These are phyloP conservation scores for Bryconaethiops microstoma DNA, from an alignment of 2,797 vertebrate genomes.

Conservation along the genomic window DNA sequence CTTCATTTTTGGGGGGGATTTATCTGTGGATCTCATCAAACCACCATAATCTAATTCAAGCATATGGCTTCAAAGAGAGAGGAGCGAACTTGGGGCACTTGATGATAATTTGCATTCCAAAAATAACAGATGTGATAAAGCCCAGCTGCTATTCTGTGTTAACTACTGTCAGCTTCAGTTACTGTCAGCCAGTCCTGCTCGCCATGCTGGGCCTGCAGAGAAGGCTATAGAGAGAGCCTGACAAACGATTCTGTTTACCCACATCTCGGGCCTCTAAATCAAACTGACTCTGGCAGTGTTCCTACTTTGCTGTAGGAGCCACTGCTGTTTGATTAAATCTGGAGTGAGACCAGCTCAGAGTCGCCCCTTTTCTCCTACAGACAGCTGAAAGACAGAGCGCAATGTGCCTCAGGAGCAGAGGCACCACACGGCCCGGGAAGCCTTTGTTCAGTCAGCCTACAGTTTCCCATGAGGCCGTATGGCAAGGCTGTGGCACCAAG, in stretches of 20 bases:
- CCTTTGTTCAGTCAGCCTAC: conserved; percentile 55
- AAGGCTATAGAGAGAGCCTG: conserved; percentile 54
- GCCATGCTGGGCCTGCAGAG: conserved; percentile 56
- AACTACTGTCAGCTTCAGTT: conserved; percentile 60
- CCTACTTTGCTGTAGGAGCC: conserved; percentile 60
- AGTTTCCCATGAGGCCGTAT: conserved; percentile 60
- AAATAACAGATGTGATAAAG: conserved; percentile 60
- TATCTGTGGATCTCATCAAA: background rate
- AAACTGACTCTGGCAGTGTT: conserved; percentile 55
- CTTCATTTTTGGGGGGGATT: conserved; percentile 19
- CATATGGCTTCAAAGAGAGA: conserved; percentile 10
- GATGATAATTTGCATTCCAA: conserved; percentile 56
- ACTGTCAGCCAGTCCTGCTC: conserved; percentile 55
- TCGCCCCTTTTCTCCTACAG: conserved; percentile 39
- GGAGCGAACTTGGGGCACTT: conserved; percentile 44
- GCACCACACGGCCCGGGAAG: conserved; percentile 55
- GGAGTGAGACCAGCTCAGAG: conserved; percentile 51
- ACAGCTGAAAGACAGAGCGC: conserved; percentile 50
- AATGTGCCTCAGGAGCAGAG: conserved; percentile 47
- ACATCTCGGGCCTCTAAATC: conserved; percentile 64
- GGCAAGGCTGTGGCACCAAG: conserved; percentile 57
- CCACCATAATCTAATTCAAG: conserved; percentile 29
- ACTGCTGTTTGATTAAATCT: conserved; percentile 60
- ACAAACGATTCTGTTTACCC: conserved; percentile 67
- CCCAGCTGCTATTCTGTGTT: conserved; percentile 55